phyloP scores from a whole-genome alignment of 2,888 invertebrate genomes.

The Lathronympha strigana region DNA sequence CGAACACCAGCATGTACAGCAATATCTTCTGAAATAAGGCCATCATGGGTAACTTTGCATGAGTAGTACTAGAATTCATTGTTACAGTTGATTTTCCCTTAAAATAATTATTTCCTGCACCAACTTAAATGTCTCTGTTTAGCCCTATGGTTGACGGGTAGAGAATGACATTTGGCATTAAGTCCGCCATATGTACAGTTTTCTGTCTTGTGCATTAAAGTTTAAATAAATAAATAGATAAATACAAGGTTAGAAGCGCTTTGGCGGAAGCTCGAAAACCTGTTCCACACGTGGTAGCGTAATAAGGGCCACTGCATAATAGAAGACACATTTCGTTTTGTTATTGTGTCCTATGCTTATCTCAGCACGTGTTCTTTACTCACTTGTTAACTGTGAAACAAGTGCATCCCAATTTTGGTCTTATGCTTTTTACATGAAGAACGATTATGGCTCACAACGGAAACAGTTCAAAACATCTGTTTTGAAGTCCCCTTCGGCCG shows the following conservation, averaged over 20 bases:
- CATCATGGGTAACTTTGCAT: no score
- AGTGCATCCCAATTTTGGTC: constrained; percentile 49
- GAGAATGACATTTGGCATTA: no score
- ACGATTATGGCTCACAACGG: constrained; percentile 18
- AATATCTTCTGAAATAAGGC: no score
- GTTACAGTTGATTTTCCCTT: no score
- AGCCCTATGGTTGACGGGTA: no score
- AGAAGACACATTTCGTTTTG: constrained; percentile 67
- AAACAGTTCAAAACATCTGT: constrained; percentile 32
- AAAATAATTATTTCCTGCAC: no score
- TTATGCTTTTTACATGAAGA: constrained; percentile 27
- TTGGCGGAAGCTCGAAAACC: constrained; percentile 63
- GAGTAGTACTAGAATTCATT: no score
- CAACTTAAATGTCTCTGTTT: no score
- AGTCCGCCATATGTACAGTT: no score
- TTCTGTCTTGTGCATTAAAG: no score
- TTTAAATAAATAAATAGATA: no score
- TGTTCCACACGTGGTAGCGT: constrained; percentile 75
- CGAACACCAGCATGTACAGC: no score
- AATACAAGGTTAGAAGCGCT: constrained; percentile 3
- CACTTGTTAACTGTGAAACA: constrained; percentile 60
- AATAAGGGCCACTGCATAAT: constrained; percentile 66
- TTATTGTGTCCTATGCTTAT: constrained; percentile 71
- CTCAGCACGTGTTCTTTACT: constrained; percentile 69
- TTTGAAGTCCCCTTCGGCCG: constrained; percentile 28